These are phyloP conservation scores for Odontomyia ornata DNA, from an alignment of 2,888 invertebrate species.

Conservation along the genomic window DNA sequence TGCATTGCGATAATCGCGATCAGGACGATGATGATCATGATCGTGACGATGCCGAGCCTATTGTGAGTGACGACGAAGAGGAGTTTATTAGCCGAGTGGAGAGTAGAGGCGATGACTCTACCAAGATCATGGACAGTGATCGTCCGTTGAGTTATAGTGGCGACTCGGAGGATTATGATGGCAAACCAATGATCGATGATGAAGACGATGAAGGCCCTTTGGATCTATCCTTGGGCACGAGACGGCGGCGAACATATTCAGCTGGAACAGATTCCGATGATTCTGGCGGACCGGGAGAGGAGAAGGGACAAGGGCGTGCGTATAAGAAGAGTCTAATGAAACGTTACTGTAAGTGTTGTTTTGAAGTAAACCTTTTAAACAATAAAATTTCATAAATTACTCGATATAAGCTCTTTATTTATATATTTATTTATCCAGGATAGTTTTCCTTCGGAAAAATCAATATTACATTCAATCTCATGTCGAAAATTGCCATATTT, in stretches of 20 bases:
- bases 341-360: slow-evolving; percentile 85
- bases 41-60: background rate
- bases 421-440: no score
- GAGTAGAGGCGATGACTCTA: slow-evolving; percentile 8
- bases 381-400: no score
- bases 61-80: slow-evolving; percentile 47
- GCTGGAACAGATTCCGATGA: slow-evolving; percentile 85
- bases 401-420: no score
- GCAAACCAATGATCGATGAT: slow-evolving; percentile 52
- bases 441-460: no score
- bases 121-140: slow-evolving; percentile 21
- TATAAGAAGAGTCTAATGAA: slow-evolving; percentile 94
- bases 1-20: slow-evolving; percentile 7
- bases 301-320: slow-evolving; percentile 68
- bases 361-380: background rate
- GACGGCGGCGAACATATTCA: slow-evolving; percentile 70
- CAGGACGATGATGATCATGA: background rate
- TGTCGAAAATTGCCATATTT: no score
- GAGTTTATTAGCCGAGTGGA: slow-evolving; percentile 42
- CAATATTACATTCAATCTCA: no score
- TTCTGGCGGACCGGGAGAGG: slow-evolving; percentile 69
- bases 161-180: slow-evolving; percentile 35
- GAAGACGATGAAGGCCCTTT: slow-evolving; percentile 75
- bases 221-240: slow-evolving; percentile 75
- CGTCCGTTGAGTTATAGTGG: slow-evolving; percentile 25